Evolutionary conservation across 2,113 vertebrate genomes (phyloP).

Genomic region (Dendropsophus ebraccatus): DNA sequence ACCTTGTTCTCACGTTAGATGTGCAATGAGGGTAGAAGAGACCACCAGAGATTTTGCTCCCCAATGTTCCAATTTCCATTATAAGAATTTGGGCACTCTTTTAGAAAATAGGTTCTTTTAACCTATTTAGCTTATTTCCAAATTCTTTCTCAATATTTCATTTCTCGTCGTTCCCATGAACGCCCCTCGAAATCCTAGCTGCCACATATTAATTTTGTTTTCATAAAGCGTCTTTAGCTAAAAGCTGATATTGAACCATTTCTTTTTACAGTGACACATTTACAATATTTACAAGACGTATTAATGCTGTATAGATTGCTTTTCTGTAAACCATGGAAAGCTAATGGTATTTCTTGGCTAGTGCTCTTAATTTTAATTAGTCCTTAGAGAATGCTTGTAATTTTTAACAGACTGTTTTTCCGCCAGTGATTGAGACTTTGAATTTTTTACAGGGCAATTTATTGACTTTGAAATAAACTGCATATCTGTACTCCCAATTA

Average conservation of each 20-base stretch:
- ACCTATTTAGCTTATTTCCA: not conserved
- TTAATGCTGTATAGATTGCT: slow-evolving; percentile 4
- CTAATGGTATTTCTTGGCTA: slow-evolving; percentile 27
- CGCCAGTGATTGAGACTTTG: slow-evolving; percentile 13
- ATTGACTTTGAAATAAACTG: slow-evolving; percentile 32
- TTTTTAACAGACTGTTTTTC: slow-evolving; percentile 41
- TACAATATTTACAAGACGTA: slow-evolving; percentile 39
- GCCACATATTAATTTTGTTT: not conserved
- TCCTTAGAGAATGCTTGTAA: slow-evolving; percentile 24
- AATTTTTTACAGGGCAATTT: slow-evolving; percentile 22
- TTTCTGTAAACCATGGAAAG: slow-evolving; percentile 18
- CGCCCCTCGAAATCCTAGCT: not conserved
- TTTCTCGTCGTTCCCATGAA: not conserved
- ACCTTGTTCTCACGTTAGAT: too few species aligned
- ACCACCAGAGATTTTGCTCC: not conserved
- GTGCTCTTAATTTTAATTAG: slow-evolving; percentile 39
- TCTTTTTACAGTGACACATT: slow-evolving; percentile 36
- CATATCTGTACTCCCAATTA: not conserved
- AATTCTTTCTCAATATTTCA: not conserved
- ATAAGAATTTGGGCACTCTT: not conserved
- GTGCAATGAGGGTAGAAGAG: too few species aligned
- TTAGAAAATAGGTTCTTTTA: not conserved
- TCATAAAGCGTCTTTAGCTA: not conserved
- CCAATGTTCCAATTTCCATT: not conserved
- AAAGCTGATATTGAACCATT: slow-evolving; percentile 9